phyloP scores from a whole-genome alignment of 2,113 vertebrate species.

The Hiodon tergisus region DNA sequence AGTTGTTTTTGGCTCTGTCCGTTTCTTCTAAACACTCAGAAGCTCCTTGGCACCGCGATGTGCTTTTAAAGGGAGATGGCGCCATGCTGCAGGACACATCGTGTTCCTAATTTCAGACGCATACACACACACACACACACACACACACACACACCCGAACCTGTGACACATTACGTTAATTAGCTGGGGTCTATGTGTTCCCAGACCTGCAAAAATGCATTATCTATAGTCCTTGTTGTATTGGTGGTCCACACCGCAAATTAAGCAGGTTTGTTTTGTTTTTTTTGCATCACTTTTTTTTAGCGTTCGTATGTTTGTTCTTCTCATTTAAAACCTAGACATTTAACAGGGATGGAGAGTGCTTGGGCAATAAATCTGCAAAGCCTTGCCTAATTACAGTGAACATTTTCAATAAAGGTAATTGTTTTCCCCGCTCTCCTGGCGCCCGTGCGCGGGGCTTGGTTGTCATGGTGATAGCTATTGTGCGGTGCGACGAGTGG shows the following conservation, averaged over 20 bases:
- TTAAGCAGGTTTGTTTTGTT: not conserved
- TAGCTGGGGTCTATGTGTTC: too few relatives aligned
- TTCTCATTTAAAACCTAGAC: conserved; percentile 31
- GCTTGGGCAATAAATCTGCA: conserved; percentile 29
- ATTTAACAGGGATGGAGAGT: conserved; percentile 17
- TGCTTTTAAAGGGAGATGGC: not conserved
- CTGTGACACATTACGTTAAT: too few relatives aligned
- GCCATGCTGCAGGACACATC: too few relatives aligned
- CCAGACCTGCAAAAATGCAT: too few relatives aligned
- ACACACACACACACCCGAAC: conserved; percentile 1
- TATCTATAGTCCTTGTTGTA: too few relatives aligned
- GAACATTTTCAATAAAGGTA: conserved; percentile 51
- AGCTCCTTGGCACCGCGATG: not conserved
- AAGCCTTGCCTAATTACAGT: conserved; percentile 41
- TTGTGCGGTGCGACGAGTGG: conserved; percentile 26
- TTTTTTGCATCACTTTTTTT: conserved; percentile 19
- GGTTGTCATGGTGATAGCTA: conserved; percentile 58
- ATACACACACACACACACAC: conserved; percentile 14
- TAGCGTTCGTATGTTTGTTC: conserved; percentile 24
- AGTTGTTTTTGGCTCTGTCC: conserved; percentile 58
- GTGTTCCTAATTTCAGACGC: not conserved
- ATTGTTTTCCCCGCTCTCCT: conserved; percentile 42
- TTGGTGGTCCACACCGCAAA: too few relatives aligned
- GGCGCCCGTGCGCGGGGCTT: conserved; percentile 29
- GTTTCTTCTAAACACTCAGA: conserved; percentile 43